phyloP scores from a whole-genome alignment of 1,140 invertebrate species.

The Neodiprion fabricii region DNA sequence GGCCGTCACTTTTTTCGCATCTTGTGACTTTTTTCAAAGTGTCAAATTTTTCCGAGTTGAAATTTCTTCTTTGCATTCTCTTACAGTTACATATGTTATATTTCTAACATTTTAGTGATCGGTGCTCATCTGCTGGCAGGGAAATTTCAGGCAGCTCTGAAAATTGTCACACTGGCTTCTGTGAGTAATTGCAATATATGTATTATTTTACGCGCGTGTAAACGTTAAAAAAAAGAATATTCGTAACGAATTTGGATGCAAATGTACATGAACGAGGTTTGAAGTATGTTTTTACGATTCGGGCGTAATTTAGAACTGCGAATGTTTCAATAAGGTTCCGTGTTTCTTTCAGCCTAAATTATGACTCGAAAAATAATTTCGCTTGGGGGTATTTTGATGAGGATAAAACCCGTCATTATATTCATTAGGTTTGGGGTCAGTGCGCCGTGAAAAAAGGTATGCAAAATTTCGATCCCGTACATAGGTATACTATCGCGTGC shows the following conservation, averaged over 20 bases:
- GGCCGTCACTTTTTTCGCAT: background rate
- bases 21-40: background rate
- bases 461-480: background rate
- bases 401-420: background rate
- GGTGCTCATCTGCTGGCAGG: background rate
- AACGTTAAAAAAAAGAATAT: background rate
- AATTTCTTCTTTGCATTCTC: background rate
- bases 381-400: background rate
- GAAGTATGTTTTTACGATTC: background rate
- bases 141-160: background rate
- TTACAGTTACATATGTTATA: background rate
- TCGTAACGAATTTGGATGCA: background rate
- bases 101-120: background rate
- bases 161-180: background rate
- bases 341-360: background rate
- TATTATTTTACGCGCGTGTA: too few relatives aligned
- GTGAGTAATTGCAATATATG: background rate
- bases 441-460: background rate
- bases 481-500: background rate
- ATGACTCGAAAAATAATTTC: background rate
- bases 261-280: too few relatives aligned
- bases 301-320: background rate
- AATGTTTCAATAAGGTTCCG: background rate
- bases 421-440: background rate
- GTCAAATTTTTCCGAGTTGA: background rate